Percentiles rank a stretch among this genome's conserved stretches.
These are phyloP conservation scores for Heliconius ethilla DNA, from an alignment of 2,888 invertebrate genomes.

Conservation along the genomic window DNA sequence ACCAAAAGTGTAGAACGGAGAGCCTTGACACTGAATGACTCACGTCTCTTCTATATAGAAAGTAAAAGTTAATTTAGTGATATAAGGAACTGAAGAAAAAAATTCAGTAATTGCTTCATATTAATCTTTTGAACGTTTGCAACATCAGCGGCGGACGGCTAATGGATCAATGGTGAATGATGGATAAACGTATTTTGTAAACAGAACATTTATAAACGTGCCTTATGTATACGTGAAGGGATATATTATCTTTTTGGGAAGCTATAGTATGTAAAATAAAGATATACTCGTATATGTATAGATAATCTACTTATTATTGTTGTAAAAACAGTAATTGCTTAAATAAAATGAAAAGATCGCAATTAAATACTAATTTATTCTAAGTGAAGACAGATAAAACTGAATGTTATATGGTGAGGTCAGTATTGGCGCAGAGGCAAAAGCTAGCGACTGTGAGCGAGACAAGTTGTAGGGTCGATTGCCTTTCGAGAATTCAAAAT, in stretches of 20 bases:
- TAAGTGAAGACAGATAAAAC: too few relatives aligned
- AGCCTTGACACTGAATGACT: not conserved
- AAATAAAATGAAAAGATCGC: not conserved
- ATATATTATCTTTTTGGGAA: not conserved
- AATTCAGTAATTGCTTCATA: not conserved
- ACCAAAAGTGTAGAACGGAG: not conserved
- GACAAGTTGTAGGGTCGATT: too few relatives aligned
- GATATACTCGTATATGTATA: too few relatives aligned
- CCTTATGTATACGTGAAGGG: not conserved
- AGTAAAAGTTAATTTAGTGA: not conserved
- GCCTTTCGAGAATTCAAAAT: too few relatives aligned
- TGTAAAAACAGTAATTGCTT: not conserved
- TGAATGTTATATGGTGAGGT: too few relatives aligned
- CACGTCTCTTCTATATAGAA: not conserved
- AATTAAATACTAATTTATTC: too few relatives aligned
- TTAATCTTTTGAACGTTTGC: conserved; percentile 24
- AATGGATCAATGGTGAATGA: conserved; percentile 35
- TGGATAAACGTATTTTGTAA: conserved; percentile 26
- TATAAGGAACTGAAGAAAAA: not conserved
- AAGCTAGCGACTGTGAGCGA: too few relatives aligned
- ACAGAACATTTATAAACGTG: conserved; percentile 26
- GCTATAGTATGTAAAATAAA: not conserved
- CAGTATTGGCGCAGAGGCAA: too few relatives aligned
- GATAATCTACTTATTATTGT: not conserved
- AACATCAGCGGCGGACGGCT: conserved; percentile 31